A percentile compares a stretch with the other conserved stretches of the same genome.
Evolutionary conservation across 2,888 invertebrate species (phyloP).

Genomic region (Synanthedon myopaeformis): DNA sequence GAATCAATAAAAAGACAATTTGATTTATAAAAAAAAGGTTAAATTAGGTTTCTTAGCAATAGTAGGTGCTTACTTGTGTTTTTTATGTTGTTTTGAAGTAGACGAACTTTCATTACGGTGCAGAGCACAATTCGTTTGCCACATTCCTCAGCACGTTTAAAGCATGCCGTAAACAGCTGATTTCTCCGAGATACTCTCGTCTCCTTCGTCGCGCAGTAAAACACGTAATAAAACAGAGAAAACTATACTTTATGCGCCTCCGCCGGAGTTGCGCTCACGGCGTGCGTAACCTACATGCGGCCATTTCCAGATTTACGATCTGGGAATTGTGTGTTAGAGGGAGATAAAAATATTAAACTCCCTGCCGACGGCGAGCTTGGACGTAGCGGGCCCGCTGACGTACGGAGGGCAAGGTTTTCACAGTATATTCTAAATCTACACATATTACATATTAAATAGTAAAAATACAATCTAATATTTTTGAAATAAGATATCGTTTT

Average conservation of each 20-base stretch:
- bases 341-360: conserved; percentile 66
- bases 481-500: neutral
- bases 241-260: conserved; percentile 68
- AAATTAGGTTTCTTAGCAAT: neutral
- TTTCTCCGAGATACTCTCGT: conserved; percentile 60
- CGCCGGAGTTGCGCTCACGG: conserved; percentile 60
- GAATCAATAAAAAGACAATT: too few relatives aligned
- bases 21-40: neutral
- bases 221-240: conserved; percentile 69
- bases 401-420: conserved; percentile 45
- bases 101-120: conserved; percentile 38
- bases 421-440: conserved; percentile 31
- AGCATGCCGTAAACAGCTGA: conserved; percentile 71
- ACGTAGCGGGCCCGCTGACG: conserved; percentile 47
- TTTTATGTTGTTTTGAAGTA: conserved; percentile 20
- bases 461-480: neutral
- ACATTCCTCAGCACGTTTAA: conserved; percentile 69
- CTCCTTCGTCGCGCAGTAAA: conserved; percentile 65
- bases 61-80: neutral
- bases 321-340: conserved; percentile 70
- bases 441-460: neutral
- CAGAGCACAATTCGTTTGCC: conserved; percentile 60
- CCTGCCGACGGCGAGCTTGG: conserved; percentile 53
- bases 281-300: conserved; percentile 72
- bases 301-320: conserved; percentile 73